Percentiles rank a stretch among this genome's conserved stretches.
Conservation (phyloP, 2,113 vertebrate genomes). For the Gallinago paraguaiae region DNA sequence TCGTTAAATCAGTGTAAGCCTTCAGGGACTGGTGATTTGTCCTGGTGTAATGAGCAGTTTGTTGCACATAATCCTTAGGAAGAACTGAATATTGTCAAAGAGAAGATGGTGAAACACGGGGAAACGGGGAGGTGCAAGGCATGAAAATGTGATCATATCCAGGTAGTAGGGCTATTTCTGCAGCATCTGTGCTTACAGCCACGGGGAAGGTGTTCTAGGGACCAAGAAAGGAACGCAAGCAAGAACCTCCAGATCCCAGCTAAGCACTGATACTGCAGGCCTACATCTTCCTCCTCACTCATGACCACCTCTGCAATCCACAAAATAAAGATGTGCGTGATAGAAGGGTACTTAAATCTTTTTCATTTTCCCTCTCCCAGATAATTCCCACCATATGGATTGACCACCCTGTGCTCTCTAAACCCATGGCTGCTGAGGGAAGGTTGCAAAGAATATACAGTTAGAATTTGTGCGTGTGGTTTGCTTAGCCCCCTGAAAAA, state of each 20-base stretch:
- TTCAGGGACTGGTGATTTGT: background rate
- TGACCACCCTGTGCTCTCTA: background rate
- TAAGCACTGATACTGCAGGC: background rate
- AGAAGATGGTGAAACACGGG: accelerated
- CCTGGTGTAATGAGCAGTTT: background rate
- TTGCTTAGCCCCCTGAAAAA: background rate
- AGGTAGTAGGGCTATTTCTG: background rate
- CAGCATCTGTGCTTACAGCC: background rate
- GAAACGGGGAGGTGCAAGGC: background rate
- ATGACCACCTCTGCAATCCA: background rate
- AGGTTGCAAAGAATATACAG: accelerated
- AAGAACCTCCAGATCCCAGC: background rate
- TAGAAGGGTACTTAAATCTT: background rate
- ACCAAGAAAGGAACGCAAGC: background rate
- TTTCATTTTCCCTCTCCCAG: background rate
- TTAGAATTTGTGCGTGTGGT: accelerated
- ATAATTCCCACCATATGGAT: accelerated
- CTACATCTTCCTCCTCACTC: background rate
- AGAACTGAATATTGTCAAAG: background rate
- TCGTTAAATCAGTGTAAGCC: background rate
- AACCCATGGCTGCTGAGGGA: background rate
- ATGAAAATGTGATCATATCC: accelerated
- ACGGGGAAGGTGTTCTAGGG: accelerated
- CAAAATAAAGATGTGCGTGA: accelerated
- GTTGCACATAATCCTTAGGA: background rate